A percentile compares a stretch with the other conserved stretches of the same genome.
phyloP scores from a whole-genome alignment of 2,888 invertebrate species.

The Chrysomela aeneicollis region DNA sequence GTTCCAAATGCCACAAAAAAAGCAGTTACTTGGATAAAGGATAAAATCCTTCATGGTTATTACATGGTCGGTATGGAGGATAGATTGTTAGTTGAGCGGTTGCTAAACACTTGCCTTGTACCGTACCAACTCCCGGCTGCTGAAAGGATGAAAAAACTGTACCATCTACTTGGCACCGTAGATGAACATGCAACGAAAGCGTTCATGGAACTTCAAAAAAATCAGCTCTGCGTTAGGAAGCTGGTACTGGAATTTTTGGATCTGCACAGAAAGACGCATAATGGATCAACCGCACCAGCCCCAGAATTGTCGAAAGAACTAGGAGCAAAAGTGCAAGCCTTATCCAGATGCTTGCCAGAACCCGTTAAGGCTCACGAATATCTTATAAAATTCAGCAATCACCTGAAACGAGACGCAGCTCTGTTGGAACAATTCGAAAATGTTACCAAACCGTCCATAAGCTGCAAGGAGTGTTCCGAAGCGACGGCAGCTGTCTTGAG shows the following conservation, averaged over 20 bases:
- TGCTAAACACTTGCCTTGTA: conserved; percentile 93
- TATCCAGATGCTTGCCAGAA: conserved; percentile 88
- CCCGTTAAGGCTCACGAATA: conserved; percentile 91
- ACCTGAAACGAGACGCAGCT: conserved; percentile 76
- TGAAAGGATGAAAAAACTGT: conserved; percentile 89
- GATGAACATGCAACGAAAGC: conserved; percentile 96
- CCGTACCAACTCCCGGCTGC: conserved; percentile 88
- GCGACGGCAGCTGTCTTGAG: conserved; percentile 87
- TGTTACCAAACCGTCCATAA: conserved; percentile 88
- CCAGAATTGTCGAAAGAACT: conserved; percentile 78
- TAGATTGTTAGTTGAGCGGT: conserved; percentile 87
- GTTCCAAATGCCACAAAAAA: conserved; percentile 85
- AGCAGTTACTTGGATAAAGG: conserved; percentile 95
- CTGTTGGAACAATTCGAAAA: conserved; percentile 84
- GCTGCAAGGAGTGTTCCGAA: conserved; percentile 93
- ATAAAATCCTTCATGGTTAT: conserved; percentile 94
- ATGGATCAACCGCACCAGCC: conserved; percentile 61
- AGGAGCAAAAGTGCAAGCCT: conserved; percentile 70
- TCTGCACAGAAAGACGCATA: conserved; percentile 74
- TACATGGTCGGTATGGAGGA: conserved; percentile 83
- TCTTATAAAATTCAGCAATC: conserved; percentile 80
- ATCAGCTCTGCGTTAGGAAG: conserved; percentile 84
- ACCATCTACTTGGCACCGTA: conserved; percentile 89
- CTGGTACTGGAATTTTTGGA: conserved; percentile 88
- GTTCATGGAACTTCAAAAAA: conserved; percentile 91